Conservation (phyloP, 2,888 invertebrate genomes). For the Pandemis cinnamomeana region DNA sequence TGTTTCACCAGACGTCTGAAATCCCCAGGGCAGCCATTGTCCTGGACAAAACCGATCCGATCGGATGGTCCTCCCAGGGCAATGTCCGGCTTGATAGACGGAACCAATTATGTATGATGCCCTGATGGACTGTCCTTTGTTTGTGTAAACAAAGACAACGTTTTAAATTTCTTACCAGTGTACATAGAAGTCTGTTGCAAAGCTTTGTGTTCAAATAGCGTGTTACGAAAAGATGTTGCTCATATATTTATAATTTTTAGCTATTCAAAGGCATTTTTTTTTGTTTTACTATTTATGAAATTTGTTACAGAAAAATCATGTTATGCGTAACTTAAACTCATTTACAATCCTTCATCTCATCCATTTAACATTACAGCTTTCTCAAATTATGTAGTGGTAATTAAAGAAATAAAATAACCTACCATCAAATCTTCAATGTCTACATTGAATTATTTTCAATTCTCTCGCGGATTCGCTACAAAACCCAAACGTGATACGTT, state of each 20-base stretch:
- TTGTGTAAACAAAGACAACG: not conserved
- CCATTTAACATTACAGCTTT: no score
- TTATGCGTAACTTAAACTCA: no score
- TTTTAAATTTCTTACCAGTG: not conserved
- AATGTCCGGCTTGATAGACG: conserved; percentile 44
- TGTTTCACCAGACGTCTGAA: conserved; percentile 53
- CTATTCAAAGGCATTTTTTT: no score
- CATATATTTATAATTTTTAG: not conserved
- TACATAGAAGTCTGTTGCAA: not conserved
- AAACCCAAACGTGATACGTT: conserved; percentile 24
- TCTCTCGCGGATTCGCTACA: conserved; percentile 1
- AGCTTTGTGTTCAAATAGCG: not conserved
- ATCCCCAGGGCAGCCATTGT: conserved; percentile 57
- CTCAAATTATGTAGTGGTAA: no score
- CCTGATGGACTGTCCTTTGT: conserved; percentile 5
- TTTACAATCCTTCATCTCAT: no score
- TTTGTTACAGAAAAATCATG: no score
- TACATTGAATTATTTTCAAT: not conserved
- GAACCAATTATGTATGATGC: conserved; percentile 30
- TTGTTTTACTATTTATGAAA: no score
- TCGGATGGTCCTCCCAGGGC: conserved; percentile 53
- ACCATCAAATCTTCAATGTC: no score
- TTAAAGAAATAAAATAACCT: no score
- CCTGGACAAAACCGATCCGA: conserved; percentile 49
- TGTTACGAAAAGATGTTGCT: not conserved